phyloP scores from a whole-genome alignment of 1,140 invertebrate species.

The Cydia splendana region DNA sequence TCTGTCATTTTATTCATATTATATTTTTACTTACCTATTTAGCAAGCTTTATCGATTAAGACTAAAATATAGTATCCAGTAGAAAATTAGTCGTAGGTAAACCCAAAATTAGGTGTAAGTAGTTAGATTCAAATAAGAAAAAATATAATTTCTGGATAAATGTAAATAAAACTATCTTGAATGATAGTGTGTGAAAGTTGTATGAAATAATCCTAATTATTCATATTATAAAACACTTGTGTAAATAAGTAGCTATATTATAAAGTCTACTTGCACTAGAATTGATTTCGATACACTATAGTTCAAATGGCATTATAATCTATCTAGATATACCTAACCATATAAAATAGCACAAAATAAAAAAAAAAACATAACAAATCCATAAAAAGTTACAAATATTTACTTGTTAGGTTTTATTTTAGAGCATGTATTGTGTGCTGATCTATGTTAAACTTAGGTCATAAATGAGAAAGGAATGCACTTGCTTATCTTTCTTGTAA shows the following conservation, averaged over 20 bases:
- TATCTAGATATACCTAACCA: not conserved
- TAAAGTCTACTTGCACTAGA: not conserved
- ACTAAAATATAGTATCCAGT: not conserved
- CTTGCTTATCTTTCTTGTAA: not conserved
- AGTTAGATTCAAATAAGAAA: not conserved
- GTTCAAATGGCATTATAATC: not conserved
- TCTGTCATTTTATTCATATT: not conserved
- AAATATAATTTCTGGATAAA: not conserved
- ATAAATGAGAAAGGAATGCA: not conserved
- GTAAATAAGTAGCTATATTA: slow-evolving; percentile 11
- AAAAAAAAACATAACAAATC: not conserved
- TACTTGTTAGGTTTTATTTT: not conserved
- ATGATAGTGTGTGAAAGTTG: slow-evolving; percentile 1
- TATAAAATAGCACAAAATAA: not conserved
- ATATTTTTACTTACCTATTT: not conserved
- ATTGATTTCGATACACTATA: not conserved
- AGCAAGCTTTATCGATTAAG: not conserved
- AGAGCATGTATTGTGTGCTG: not conserved
- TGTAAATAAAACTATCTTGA: slow-evolving; percentile 10
- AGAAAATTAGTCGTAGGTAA: not conserved
- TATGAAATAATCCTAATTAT: not conserved
- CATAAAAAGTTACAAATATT: not conserved
- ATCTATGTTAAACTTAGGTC: not conserved
- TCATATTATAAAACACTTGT: not conserved
- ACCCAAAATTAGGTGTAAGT: not conserved